phyloP scores from a whole-genome alignment of 2,888 invertebrate species.

The Glaucopsyche alexis region DNA sequence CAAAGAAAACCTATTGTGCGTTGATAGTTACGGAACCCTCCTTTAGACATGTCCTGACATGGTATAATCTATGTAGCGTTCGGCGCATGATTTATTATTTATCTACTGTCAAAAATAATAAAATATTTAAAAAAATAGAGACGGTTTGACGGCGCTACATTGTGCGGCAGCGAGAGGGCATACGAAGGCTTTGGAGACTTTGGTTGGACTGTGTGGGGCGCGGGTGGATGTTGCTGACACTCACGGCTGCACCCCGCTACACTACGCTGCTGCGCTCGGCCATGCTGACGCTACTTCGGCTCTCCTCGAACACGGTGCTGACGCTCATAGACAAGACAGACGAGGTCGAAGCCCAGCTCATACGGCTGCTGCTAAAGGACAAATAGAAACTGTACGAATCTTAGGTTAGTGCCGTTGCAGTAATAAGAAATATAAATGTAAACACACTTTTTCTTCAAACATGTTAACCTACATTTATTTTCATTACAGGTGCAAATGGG shows the following conservation, averaged over 20 bases:
- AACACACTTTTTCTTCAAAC: background rate
- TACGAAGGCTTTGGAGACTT: slow-evolving; percentile 92
- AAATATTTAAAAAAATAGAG: slow-evolving; percentile 77
- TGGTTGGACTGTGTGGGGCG: slow-evolving; percentile 93
- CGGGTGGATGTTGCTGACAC: slow-evolving; percentile 94
- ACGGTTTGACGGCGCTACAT: slow-evolving; percentile 96
- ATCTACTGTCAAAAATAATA: background rate
- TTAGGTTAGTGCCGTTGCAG: slow-evolving; percentile 62
- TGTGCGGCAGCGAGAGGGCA: slow-evolving; percentile 98
- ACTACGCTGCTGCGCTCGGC: slow-evolving; percentile 97
- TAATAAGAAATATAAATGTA: background rate
- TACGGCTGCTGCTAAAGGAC: slow-evolving; percentile 97
- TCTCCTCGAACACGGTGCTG: slow-evolving; percentile 92
- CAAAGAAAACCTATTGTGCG: no score
- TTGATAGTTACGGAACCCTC: no score
- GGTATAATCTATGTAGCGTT: no score
- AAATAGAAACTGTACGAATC: slow-evolving; percentile 91
- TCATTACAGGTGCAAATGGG: slow-evolving; percentile 73
- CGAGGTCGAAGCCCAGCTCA: slow-evolving; percentile 96
- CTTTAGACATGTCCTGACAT: no score
- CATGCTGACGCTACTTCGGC: slow-evolving; percentile 96
- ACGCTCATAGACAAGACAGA: slow-evolving; percentile 94
- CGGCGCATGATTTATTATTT: no score
- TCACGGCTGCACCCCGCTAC: slow-evolving; percentile 97
- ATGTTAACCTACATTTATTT: background rate